phyloP scores from a whole-genome alignment of 2,797 vertebrate species.

The Myotis vivesi region DNA sequence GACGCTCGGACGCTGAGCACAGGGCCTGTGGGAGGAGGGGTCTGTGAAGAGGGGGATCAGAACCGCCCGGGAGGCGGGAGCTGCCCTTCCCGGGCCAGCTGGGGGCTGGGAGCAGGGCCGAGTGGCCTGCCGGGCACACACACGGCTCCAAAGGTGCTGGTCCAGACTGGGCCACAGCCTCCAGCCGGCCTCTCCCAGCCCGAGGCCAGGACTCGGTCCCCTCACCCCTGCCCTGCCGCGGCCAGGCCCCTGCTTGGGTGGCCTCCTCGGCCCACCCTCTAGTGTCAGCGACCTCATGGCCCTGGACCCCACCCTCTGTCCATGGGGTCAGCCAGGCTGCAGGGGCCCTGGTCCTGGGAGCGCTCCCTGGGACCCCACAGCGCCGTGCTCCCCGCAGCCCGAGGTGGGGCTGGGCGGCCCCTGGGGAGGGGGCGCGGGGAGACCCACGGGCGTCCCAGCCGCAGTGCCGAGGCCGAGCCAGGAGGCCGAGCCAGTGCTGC shows the following conservation, averaged over 20 bases:
- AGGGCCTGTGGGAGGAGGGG: fast-evolving
- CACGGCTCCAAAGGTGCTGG: background rate
- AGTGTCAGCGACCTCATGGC: background rate
- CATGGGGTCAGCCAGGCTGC: background rate
- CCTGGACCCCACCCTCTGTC: background rate
- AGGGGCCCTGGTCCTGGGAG: background rate
- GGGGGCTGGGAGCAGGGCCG: fast-evolving
- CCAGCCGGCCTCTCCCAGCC: fast-evolving
- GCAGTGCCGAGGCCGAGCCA: fast-evolving
- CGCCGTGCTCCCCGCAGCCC: fast-evolving
- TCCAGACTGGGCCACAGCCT: background rate
- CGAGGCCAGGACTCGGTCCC: fast-evolving
- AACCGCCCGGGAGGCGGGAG: fast-evolving
- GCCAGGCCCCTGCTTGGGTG: background rate
- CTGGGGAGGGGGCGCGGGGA: fast-evolving
- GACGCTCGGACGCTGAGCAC: fast-evolving
- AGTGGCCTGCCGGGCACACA: fast-evolving
- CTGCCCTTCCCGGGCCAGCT: background rate
- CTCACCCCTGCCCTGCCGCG: background rate
- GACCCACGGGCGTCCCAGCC: background rate
- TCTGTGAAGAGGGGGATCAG: fast-evolving
- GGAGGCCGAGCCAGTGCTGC: fast-evolving
- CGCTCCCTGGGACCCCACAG: background rate
- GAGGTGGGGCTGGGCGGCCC: fast-evolving
- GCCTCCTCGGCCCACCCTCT: background rate